phyloP scores from a whole-genome alignment of 2,113 vertebrate genomes.

The Ailuropoda melanoleuca region DNA sequence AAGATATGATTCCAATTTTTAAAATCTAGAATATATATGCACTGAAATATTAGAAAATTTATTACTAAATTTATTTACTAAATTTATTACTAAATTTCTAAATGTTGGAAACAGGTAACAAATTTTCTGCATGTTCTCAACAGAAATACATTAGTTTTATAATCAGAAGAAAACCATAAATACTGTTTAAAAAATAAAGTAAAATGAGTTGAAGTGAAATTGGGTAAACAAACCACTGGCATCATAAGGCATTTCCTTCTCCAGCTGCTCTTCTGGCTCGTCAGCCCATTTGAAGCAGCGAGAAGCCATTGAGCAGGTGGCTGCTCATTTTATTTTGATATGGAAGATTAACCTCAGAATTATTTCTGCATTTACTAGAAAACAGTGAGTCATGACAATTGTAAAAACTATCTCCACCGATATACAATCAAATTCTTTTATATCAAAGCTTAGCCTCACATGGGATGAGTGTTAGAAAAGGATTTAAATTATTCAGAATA shows the following conservation, averaged over 20 bases:
- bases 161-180: constrained; percentile 7
- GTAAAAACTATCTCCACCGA: constrained; percentile 50
- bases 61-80: neutral
- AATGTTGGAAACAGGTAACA: neutral
- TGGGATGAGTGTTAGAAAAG: neutral
- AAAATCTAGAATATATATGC: neutral
- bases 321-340: constrained; percentile 74
- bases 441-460: constrained; percentile 2
- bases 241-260: constrained; percentile 31
- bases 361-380: constrained; percentile 75
- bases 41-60: neutral
- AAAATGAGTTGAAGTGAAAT: constrained; percentile 47
- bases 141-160: neutral
- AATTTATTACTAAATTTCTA: neutral
- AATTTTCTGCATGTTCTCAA: neutral
- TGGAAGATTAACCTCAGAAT: constrained; percentile 78
- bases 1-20: neutral
- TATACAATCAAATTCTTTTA: constrained; percentile 60
- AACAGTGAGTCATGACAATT: constrained; percentile 78
- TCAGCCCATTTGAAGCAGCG: constrained; percentile 46
- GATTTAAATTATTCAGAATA: constrained; percentile 14
- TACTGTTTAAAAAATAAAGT: constrained; percentile 46
- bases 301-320: constrained; percentile 76
- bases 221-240: constrained; percentile 71
- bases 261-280: constrained; percentile 71